A percentile compares a stretch with the other conserved stretches of the same genome.
Conservation (phyloP, 2,113 vertebrate species). For the Sialia sialis region DNA sequence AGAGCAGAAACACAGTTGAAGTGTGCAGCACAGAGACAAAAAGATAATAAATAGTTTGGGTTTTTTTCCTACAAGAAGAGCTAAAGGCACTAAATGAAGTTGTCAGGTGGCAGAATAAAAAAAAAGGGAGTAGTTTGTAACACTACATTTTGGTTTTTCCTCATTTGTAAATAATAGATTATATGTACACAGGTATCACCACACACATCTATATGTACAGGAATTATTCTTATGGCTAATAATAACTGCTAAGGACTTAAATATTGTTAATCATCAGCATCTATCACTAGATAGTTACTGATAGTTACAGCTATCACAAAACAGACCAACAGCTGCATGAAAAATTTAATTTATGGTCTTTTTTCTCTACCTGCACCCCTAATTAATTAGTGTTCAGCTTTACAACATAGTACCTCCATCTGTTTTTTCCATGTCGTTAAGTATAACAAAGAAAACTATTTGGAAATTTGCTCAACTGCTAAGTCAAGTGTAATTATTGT, state of each 20-base stretch:
- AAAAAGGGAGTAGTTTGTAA: not conserved
- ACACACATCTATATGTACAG: not conserved
- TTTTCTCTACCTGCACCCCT: not conserved
- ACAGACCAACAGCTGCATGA: not conserved
- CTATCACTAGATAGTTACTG: not conserved
- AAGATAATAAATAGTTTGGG: not conserved
- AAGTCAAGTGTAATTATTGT: not conserved
- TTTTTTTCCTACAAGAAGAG: not conserved
- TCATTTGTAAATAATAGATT: not conserved
- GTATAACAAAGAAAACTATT: not conserved
- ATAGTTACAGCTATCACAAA: not conserved
- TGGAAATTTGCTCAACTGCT: not conserved
- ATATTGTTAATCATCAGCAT: not conserved
- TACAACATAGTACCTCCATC: not conserved
- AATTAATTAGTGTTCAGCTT: not conserved
- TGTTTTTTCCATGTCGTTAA: not conserved
- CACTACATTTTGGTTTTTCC: not conserved
- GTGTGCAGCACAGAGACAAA: not conserved
- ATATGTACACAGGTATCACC: not conserved
- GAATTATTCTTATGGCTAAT: not conserved
- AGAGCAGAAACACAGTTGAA: not conserved
- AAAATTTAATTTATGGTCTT: not conserved
- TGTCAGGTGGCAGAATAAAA: not conserved
- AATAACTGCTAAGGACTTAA: not conserved
- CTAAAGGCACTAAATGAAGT: not conserved